phyloP scores from a whole-genome alignment of 2,113 vertebrate genomes.

The Urocynchramus pylzowi region DNA sequence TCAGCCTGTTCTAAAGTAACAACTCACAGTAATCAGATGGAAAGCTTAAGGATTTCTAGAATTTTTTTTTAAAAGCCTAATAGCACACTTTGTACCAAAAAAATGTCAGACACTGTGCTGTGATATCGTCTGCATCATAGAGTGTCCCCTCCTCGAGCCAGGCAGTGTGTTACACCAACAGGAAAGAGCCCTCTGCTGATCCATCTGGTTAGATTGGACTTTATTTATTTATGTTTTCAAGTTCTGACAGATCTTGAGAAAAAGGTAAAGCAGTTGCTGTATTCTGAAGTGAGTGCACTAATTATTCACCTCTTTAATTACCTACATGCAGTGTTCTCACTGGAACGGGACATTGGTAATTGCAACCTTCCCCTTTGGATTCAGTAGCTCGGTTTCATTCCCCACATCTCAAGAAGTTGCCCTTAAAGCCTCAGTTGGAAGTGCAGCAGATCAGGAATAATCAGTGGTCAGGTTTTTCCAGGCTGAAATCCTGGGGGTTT shows the following conservation, averaged over 20 bases:
- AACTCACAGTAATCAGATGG: conserved; percentile 23
- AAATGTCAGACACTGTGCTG: conserved; percentile 74
- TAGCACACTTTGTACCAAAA: conserved; percentile 78
- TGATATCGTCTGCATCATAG: conserved; percentile 41
- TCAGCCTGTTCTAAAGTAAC: conserved; percentile 53
- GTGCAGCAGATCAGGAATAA: conserved; percentile 19
- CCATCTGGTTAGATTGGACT: conserved; percentile 50
- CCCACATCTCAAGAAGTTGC: conserved; percentile 22
- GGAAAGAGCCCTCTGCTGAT: background rate
- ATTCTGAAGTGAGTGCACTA: conserved; percentile 65
- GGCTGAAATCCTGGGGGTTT: conserved; percentile 25
- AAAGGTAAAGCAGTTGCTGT: conserved; percentile 62
- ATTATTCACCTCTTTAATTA: conserved; percentile 36
- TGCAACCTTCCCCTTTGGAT: background rate
- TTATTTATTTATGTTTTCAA: conserved; percentile 73
- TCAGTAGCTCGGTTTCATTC: conserved; percentile 58
- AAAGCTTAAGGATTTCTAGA: conserved; percentile 57
- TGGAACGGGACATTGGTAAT: conserved; percentile 9
- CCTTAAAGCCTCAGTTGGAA: conserved; percentile 12
- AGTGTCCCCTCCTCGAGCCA: conserved; percentile 54
- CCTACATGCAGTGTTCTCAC: conserved; percentile 51
- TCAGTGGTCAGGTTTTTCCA: background rate
- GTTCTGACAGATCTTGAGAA: conserved; percentile 64
- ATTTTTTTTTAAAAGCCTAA: conserved; percentile 21
- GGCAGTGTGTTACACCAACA: conserved; percentile 43